Percentiles rank a stretch among this genome's conserved stretches.
Evolutionary conservation across 2,113 vertebrate species (phyloP).

Genomic region (Rana temporaria): DNA sequence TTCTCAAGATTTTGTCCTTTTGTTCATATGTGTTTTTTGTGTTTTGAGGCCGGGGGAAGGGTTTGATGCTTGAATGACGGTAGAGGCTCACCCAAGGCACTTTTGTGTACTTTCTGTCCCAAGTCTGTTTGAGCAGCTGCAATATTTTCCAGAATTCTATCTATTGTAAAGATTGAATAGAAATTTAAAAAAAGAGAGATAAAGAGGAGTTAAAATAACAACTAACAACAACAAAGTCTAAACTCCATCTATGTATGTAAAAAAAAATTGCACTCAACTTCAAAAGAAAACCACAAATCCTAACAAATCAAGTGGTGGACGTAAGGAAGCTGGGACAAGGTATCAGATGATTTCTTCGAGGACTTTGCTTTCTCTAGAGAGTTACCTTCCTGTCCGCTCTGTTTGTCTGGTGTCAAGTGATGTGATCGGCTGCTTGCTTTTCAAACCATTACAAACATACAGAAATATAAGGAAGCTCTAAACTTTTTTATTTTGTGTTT

Average conservation of each 20-base stretch:
- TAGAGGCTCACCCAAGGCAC: conserved; percentile 24
- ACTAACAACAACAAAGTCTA: background rate
- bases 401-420: conserved; percentile 41
- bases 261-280: background rate
- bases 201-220: background rate
- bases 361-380: conserved; percentile 44
- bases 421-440: background rate
- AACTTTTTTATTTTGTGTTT: conserved; percentile 5
- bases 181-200: background rate
- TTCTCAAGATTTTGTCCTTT: conserved; percentile 12
- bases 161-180: conserved; percentile 17
- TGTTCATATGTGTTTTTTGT: conserved; percentile 16
- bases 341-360: conserved; percentile 43
- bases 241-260: background rate
- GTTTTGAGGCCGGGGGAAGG: background rate
- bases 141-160: conserved; percentile 22
- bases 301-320: conserved; percentile 20
- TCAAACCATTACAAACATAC: conserved; percentile 39
- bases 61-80: conserved; percentile 24
- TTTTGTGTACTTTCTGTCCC: conserved; percentile 19
- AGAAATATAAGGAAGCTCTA: conserved; percentile 15
- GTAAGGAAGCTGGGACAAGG: conserved; percentile 5
- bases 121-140: conserved; percentile 54
- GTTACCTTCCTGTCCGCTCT: conserved; percentile 34
- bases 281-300: background rate